A percentile compares a stretch with the other conserved stretches of the same genome.
Evolutionary conservation across 2,113 vertebrate genomes (phyloP).

Genomic region (Ahaetulla prasina): DNA sequence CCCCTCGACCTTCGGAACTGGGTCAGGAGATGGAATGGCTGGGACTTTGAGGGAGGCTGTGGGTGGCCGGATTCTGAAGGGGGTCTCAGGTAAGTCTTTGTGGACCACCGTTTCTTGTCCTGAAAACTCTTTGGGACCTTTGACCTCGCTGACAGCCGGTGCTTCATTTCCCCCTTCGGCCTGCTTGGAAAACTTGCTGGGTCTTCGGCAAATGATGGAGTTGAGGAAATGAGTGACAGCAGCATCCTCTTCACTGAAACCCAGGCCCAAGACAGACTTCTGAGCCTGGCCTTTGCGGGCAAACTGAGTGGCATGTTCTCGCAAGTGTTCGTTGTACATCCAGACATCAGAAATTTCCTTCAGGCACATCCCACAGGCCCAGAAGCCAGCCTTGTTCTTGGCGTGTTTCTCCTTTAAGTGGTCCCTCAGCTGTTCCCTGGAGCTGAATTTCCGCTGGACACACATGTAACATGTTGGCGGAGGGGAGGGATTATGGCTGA

Average conservation of each 20-base stretch:
- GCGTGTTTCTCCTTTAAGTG: constrained; percentile 91
- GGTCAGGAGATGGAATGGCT: constrained; percentile 61
- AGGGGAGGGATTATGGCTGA: constrained; percentile 90
- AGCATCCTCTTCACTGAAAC: constrained; percentile 73
- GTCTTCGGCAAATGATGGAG: constrained; percentile 78
- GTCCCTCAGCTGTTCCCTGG: constrained; percentile 87
- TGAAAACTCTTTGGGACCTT: constrained; percentile 43
- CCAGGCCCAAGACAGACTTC: constrained; percentile 76
- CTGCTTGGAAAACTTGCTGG: constrained; percentile 66
- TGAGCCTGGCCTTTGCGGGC: constrained; percentile 86
- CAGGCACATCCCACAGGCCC: constrained; percentile 97
- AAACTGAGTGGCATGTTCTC: constrained; percentile 91
- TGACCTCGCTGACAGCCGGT: constrained; percentile 52
- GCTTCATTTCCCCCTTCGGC: constrained; percentile 57
- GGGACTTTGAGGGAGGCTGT: constrained; percentile 31
- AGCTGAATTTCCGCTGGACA: constrained; percentile 94
- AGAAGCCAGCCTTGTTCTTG: constrained; percentile 86
- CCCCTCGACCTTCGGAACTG: constrained; percentile 65
- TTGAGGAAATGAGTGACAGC: constrained; percentile 83
- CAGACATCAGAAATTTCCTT: constrained; percentile 92
- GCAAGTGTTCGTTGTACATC: constrained; percentile 97
- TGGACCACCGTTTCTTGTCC: constrained; percentile 49
- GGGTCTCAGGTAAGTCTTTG: constrained; percentile 59
- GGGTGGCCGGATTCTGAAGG: constrained; percentile 56
- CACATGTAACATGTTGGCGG: constrained; percentile 98